Evolutionary conservation across 2,113 vertebrate genomes (phyloP).

Genomic region (Solea solea): DNA sequence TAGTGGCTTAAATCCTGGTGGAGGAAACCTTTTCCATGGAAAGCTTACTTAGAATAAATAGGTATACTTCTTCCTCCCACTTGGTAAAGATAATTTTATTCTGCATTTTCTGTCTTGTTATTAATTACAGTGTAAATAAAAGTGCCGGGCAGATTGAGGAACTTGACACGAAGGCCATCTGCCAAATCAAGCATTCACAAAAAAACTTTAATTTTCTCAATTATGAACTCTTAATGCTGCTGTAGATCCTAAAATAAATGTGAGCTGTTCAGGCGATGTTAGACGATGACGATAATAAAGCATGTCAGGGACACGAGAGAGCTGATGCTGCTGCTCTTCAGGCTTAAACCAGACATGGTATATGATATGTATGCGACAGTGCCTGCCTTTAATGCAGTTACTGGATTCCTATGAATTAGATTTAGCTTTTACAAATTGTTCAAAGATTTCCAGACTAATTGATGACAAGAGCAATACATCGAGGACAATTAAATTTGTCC

Average conservation of each 20-base stretch:
- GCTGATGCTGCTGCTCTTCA: not conserved
- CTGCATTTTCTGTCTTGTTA: constrained; percentile 7
- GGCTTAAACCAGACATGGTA: not conserved
- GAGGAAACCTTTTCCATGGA: not conserved
- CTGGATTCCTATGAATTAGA: too few relatives aligned
- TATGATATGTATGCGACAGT: not conserved
- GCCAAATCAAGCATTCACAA: constrained; percentile 44
- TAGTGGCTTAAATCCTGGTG: not conserved
- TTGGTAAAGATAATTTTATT: constrained; percentile 6
- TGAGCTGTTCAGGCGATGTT: not conserved
- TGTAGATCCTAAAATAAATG: constrained; percentile 31
- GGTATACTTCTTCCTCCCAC: constrained; percentile 4
- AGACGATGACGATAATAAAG: not conserved
- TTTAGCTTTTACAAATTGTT: too few relatives aligned
- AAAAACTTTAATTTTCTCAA: constrained; percentile 44
- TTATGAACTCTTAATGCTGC: constrained; percentile 46
- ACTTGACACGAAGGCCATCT: constrained; percentile 37
- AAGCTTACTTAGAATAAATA: constrained; percentile 10
- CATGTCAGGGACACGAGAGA: constrained; percentile 4
- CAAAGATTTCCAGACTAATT: too few relatives aligned
- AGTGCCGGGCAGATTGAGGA: constrained; percentile 15
- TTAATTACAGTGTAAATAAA: constrained; percentile 39
- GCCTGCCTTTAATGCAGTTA: not conserved
- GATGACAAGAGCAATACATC: too few relatives aligned
- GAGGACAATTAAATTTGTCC: too few relatives aligned